Percentiles rank a stretch among this genome's conserved stretches.
phyloP scores from a whole-genome alignment of 2,888 invertebrate genomes.

The Bembecia ichneumoniformis region DNA sequence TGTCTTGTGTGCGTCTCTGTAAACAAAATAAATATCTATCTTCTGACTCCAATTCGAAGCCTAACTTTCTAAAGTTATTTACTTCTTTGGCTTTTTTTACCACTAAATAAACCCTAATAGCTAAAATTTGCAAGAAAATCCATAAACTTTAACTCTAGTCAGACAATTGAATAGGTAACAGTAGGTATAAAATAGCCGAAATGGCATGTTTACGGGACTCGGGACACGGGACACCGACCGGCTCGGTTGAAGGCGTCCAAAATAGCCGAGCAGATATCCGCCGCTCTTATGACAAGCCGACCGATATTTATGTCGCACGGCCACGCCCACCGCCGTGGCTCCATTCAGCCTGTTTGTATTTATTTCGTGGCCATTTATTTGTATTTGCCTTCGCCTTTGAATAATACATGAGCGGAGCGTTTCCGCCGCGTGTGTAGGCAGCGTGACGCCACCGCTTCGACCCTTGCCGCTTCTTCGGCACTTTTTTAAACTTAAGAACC shows the following conservation, averaged over 20 bases:
- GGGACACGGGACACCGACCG: neutral
- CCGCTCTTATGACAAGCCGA: slow-evolving; percentile 60
- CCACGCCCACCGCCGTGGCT: slow-evolving; percentile 66
- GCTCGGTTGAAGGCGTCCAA: slow-evolving; percentile 26
- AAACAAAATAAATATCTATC: too few species aligned
- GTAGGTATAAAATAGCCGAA: slow-evolving; percentile 2
- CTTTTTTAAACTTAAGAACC: slow-evolving; percentile 19
- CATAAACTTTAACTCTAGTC: too few species aligned
- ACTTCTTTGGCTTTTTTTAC: too few species aligned
- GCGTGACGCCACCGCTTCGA: slow-evolving; percentile 59
- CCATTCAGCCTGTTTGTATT: slow-evolving; percentile 72
- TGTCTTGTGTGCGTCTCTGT: too few species aligned
- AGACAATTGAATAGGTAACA: slow-evolving; percentile 7
- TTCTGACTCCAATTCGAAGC: too few species aligned
- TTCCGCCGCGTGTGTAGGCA: slow-evolving; percentile 65
- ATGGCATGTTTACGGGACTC: slow-evolving; percentile 1
- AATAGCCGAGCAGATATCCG: slow-evolving; percentile 60
- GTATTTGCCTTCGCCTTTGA: slow-evolving; percentile 68
- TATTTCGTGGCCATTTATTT: slow-evolving; percentile 72
- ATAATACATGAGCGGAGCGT: slow-evolving; percentile 68
- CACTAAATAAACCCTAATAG: too few species aligned
- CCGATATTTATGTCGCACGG: slow-evolving; percentile 68
- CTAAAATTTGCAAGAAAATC: too few species aligned
- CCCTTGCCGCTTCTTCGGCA: slow-evolving; percentile 27
- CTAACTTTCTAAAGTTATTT: too few species aligned